Conservation (phyloP, 2,113 vertebrate genomes). For the Zosterops japonicus region DNA sequence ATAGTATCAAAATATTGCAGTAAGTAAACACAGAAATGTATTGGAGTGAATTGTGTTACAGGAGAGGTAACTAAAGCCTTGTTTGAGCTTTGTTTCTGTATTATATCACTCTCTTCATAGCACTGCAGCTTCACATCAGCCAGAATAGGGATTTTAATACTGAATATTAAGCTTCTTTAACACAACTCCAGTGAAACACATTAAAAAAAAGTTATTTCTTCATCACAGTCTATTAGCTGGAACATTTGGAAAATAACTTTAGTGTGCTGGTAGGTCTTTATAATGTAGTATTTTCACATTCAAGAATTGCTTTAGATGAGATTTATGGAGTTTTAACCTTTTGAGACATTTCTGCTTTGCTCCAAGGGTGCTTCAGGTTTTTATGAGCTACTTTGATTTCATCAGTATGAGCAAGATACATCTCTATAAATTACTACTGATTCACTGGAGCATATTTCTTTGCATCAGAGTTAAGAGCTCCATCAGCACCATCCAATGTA, state of each 20-base stretch:
- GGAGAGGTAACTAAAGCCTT: background rate
- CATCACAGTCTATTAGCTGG: background rate
- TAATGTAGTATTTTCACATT: background rate
- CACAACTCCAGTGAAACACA: background rate
- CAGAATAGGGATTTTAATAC: background rate
- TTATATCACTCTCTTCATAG: background rate
- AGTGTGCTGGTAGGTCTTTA: background rate
- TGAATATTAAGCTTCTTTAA: background rate
- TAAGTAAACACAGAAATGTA: background rate
- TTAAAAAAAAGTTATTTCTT: slow-evolving; percentile 41
- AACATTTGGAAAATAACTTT: slow-evolving; percentile 48
- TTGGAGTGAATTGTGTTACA: background rate
- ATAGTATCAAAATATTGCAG: background rate
- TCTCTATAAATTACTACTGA: slow-evolving; percentile 66
- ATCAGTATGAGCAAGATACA: slow-evolving; percentile 37
- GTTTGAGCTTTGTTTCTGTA: background rate
- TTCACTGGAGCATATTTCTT: slow-evolving; percentile 61
- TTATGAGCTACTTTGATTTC: slow-evolving; percentile 48
- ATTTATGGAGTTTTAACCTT: slow-evolving; percentile 10
- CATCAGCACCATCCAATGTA: slow-evolving; percentile 69
- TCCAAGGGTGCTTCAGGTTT: background rate
- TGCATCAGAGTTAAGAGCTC: slow-evolving; percentile 64
- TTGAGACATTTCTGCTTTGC: slow-evolving; percentile 52
- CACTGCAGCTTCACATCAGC: background rate
- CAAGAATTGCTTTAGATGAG: background rate